phyloP scores from a whole-genome alignment of 35 echinoderm and acorn worm genomes.

The Acanthaster planci region DNA sequence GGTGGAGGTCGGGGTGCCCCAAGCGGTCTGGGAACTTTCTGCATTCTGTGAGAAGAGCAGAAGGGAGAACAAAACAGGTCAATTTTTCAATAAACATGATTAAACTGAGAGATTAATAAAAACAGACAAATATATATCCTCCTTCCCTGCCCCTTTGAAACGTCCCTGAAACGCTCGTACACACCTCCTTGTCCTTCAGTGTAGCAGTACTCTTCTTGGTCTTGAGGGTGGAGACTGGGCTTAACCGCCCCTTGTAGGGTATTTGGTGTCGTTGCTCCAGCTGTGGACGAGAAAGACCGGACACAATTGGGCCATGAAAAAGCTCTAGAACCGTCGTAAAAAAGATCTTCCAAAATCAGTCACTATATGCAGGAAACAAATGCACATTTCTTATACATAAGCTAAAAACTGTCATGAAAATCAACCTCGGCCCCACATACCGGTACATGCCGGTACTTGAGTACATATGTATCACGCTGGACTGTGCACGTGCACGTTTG shows the following conservation, averaged over 20 bases:
- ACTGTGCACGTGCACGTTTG: no score
- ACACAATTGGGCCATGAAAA: no score
- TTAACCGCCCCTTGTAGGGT: conserved; percentile 11
- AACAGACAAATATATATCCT: not conserved
- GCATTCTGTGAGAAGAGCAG: conserved; percentile 23
- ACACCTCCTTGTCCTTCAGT: conserved; percentile 58
- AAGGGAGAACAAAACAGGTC: no score
- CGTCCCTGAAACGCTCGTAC: not conserved
- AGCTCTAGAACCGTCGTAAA: no score
- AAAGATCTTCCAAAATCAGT: no score
- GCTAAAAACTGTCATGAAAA: no score
- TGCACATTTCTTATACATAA: no score
- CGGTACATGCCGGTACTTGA: no score
- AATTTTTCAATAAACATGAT: not conserved
- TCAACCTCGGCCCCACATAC: no score
- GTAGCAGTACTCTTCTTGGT: conserved; percentile 2
- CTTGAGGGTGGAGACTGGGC: not conserved
- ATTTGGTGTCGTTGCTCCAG: conserved; percentile 19
- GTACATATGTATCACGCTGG: no score
- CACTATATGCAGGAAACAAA: no score
- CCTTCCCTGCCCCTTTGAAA: not conserved
- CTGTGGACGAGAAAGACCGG: not conserved
- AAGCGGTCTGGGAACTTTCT: conserved; percentile 48
- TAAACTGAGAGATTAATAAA: not conserved
- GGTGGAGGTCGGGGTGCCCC: conserved; percentile 64